phyloP scores from a whole-genome alignment of 1,140 invertebrate genomes.

The Neuroterus valhalla region DNA sequence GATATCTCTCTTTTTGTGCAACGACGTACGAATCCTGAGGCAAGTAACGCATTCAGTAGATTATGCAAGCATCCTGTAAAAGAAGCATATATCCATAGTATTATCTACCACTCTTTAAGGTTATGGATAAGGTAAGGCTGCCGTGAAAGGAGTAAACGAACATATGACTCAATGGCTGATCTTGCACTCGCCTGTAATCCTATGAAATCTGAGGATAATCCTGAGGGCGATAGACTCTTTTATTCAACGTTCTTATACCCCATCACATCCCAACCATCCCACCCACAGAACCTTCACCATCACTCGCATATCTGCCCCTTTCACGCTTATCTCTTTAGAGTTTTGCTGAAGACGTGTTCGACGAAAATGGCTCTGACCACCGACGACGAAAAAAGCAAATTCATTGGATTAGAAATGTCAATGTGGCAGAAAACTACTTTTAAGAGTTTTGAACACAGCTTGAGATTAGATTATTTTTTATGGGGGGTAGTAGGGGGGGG shows the following conservation, averaged over 20 bases:
- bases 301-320: constrained; percentile 15
- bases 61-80: constrained; percentile 25
- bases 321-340: constrained; percentile 17
- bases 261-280: not conserved
- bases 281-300: constrained; percentile 15
- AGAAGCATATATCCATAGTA: not conserved
- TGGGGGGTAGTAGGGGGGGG: no score
- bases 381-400: not conserved
- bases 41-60: constrained; percentile 21
- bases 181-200: constrained; percentile 25
- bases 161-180: constrained; percentile 28
- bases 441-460: no score
- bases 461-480: no score
- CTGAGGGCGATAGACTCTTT: constrained; percentile 30
- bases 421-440: no score
- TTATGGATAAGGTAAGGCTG: constrained; percentile 27
- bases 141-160: constrained; percentile 12
- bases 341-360: not conserved
- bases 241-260: constrained; percentile 22
- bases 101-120: constrained; percentile 28
- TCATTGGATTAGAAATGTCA: no score
- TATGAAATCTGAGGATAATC: constrained; percentile 29
- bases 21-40: constrained; percentile 10
- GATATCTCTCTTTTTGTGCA: constrained; percentile 24
- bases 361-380: not conserved